phyloP scores from a whole-genome alignment of 2,888 invertebrate species.

The Ophion costatus region DNA sequence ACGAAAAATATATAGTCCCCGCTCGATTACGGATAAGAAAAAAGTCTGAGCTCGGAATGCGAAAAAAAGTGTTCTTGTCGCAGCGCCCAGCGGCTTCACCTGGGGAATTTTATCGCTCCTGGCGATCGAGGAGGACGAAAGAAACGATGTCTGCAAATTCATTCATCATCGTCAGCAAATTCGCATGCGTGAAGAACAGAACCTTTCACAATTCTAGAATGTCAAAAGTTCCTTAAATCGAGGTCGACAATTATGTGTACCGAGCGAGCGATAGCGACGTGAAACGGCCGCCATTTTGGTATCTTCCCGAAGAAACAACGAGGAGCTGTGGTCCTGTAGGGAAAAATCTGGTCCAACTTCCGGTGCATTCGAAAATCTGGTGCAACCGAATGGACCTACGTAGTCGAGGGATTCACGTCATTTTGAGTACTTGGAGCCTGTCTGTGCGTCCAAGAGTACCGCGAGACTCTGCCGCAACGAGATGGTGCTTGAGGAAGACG shows the following conservation, averaged over 20 bases:
- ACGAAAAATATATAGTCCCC: neutral
- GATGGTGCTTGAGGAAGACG: neutral
- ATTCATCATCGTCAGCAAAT: conserved; percentile 8
- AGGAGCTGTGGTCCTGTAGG: neutral
- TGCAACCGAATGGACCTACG: neutral
- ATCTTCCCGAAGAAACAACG: neutral
- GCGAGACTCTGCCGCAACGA: neutral
- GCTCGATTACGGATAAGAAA: conserved; percentile 21
- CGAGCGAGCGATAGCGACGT: neutral
- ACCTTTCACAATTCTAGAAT: neutral
- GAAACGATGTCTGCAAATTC: neutral
- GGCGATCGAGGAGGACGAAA: neutral
- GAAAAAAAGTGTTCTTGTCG: conserved; percentile 25
- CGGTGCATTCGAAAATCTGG: no score
- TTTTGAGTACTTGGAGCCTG: neutral
- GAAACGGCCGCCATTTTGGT: neutral
- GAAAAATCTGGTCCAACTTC: neutral
- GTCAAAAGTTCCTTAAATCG: neutral
- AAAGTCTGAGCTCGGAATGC: conserved; percentile 16
- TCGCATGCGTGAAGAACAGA: neutral
- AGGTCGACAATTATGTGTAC: neutral
- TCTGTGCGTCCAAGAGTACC: neutral
- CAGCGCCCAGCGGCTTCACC: neutral
- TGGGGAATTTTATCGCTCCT: conserved; percentile 31
- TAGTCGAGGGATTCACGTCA: neutral